A percentile compares a stretch with the other conserved stretches of the same genome.
phyloP scores from a whole-genome alignment of 2,113 vertebrate genomes.

The Corythoichthys haematopterus region DNA sequence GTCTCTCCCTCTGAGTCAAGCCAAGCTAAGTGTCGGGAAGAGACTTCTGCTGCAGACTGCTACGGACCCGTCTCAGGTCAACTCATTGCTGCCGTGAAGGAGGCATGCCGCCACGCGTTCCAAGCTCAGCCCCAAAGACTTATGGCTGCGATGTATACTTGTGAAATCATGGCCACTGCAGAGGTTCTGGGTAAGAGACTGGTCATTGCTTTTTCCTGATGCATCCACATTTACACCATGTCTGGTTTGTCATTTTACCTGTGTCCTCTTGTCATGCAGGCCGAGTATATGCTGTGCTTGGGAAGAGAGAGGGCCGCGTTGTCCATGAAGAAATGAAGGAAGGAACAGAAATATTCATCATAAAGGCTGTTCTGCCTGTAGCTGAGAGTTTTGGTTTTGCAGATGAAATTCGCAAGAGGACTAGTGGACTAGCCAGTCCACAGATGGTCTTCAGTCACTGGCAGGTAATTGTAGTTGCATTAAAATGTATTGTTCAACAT shows the following conservation, averaged over 20 bases:
- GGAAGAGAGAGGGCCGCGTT: conserved; percentile 87
- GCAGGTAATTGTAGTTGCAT: conserved; percentile 77
- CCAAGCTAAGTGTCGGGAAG: conserved; percentile 37
- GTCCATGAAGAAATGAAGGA: conserved; percentile 98
- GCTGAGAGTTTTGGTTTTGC: conserved; percentile 97
- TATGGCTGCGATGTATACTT: conserved; percentile 94
- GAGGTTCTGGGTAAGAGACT: conserved; percentile 91
- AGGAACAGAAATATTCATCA: conserved; percentile 91
- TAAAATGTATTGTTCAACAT: not conserved
- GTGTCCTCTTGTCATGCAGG: conserved; percentile 65
- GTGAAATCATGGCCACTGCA: conserved; percentile 92
- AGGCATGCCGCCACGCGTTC: conserved; percentile 86
- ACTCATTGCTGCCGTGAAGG: conserved; percentile 92
- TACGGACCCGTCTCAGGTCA: conserved; percentile 92
- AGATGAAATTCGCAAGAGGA: conserved; percentile 93
- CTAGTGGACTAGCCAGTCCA: conserved; percentile 93
- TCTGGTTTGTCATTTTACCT: too few species aligned
- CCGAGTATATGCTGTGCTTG: conserved; percentile 87
- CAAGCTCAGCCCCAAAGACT: conserved; percentile 89
- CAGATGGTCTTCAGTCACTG: conserved; percentile 98
- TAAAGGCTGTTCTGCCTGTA: conserved; percentile 90
- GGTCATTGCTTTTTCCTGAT: not conserved
- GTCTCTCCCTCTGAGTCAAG: not conserved
- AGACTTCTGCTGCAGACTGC: conserved; percentile 67
- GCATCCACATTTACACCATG: not conserved